Conservation (phyloP, 2,888 invertebrate species). For the Baronia brevicornis region DNA sequence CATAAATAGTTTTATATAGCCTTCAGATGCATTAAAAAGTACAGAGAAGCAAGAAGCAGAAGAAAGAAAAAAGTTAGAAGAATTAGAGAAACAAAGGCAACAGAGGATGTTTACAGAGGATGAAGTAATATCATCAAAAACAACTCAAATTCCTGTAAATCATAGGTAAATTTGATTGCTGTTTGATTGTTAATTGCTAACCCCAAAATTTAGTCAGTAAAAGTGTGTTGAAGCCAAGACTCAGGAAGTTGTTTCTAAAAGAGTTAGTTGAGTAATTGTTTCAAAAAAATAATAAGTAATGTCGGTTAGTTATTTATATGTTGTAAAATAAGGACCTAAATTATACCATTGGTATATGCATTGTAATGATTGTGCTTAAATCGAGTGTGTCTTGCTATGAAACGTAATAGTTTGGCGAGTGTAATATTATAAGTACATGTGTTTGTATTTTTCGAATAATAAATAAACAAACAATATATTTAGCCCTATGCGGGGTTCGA, state of each 20-base stretch:
- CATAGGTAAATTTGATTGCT: no score
- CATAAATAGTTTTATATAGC: conserved; percentile 47
- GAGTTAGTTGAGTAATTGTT: no score
- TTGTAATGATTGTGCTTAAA: background rate
- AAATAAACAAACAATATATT: no score
- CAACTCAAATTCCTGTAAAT: conserved; percentile 39
- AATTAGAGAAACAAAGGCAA: conserved; percentile 85
- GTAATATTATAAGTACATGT: no score
- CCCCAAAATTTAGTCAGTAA: no score
- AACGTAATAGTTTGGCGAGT: no score
- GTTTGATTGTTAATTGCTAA: no score
- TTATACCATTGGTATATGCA: background rate
- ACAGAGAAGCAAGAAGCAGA: conserved; percentile 88
- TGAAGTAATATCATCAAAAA: conserved; percentile 31
- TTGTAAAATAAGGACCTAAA: background rate
- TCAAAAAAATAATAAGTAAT: background rate
- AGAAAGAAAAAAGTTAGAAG: conserved; percentile 84
- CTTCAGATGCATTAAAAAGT: conserved; percentile 87
- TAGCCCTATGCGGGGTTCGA: no score
- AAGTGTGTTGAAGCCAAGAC: no score
- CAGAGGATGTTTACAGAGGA: conserved; percentile 84
- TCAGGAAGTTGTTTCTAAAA: no score
- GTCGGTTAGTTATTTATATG: background rate
- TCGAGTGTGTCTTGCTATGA: background rate
- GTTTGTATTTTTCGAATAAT: no score